Percentiles rank a stretch among this genome's conserved stretches.
Evolutionary conservation across 2,888 invertebrate species (phyloP).

Genomic region (Trissoscelio sp.): DNA sequence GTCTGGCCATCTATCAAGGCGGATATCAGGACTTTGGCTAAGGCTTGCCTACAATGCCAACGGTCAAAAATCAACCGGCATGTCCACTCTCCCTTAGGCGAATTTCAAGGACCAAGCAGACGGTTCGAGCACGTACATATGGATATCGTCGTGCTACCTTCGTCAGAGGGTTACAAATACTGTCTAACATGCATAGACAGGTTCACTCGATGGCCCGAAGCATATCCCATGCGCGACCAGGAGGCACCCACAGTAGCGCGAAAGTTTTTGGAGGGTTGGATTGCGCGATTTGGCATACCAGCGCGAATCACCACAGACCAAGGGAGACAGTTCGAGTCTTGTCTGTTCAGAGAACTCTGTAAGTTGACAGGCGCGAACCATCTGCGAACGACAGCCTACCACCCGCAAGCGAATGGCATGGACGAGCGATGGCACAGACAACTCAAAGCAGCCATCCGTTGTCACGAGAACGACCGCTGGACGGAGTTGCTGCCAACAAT

Average conservation of each 20-base stretch:
- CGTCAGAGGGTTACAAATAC: slow-evolving; percentile 70
- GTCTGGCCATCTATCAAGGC: slow-evolving; percentile 77
- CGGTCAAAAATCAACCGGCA: slow-evolving; percentile 71
- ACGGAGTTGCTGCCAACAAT: too few relatives aligned
- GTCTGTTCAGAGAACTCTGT: slow-evolving; percentile 66
- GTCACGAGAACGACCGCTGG: neutral
- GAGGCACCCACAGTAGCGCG: slow-evolving; percentile 66
- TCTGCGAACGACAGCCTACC: slow-evolving; percentile 61
- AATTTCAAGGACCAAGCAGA: neutral
- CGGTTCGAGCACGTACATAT: slow-evolving; percentile 5
- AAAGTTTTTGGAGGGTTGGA: slow-evolving; percentile 61
- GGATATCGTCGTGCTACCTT: neutral
- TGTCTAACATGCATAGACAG: slow-evolving; percentile 78
- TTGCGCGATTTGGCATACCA: slow-evolving; percentile 68
- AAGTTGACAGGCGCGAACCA: slow-evolving; percentile 47
- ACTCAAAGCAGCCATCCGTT: slow-evolving; percentile 25
- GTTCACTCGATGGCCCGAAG: slow-evolving; percentile 72
- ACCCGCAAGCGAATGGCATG: slow-evolving; percentile 63
- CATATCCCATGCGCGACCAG: slow-evolving; percentile 34
- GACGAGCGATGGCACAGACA: slow-evolving; percentile 29
- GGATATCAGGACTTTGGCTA: slow-evolving; percentile 2
- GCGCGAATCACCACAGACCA: slow-evolving; percentile 71
- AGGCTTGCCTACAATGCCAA: slow-evolving; percentile 34
- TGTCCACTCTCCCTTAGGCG: neutral
- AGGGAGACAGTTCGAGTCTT: slow-evolving; percentile 73